Percentiles rank a stretch among this genome's conserved stretches.
Conservation (phyloP, 2,888 invertebrate genomes). For the Eledona agricola region DNA sequence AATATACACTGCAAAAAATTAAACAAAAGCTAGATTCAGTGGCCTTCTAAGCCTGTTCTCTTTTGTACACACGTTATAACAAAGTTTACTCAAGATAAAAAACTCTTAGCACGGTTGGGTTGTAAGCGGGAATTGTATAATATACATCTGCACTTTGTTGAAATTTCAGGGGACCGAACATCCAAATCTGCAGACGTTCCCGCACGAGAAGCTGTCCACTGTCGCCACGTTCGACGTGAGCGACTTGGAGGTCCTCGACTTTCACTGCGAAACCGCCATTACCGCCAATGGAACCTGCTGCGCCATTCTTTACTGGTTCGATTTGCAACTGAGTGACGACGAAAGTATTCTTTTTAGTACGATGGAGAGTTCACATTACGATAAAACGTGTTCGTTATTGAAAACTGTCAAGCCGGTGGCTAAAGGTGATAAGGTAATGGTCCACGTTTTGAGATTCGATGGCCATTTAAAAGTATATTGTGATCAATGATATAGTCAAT, state of each 20-base stretch:
- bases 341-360: slow-evolving; percentile 60
- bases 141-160: no score
- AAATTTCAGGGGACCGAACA: slow-evolving; percentile 64
- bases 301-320: slow-evolving; percentile 68
- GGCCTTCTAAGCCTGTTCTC: no score
- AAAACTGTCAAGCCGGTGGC: slow-evolving; percentile 56
- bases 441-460: slow-evolving; percentile 10
- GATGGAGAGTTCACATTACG: slow-evolving; percentile 61
- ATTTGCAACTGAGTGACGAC: slow-evolving; percentile 62
- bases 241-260: slow-evolving; percentile 4
- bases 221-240: slow-evolving; percentile 41
- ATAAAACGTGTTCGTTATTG: slow-evolving; percentile 64
- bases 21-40: no score
- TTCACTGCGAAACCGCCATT: slow-evolving; percentile 51
- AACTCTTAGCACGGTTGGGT: no score
- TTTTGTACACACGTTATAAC: no score
- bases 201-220: slow-evolving; percentile 61
- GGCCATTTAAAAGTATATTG: slow-evolving; percentile 33
- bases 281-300: slow-evolving; percentile 62
- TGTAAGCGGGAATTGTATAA: no score
- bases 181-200: slow-evolving; percentile 64
- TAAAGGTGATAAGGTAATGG: slow-evolving; percentile 52
- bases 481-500: no score
- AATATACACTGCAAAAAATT: no score
- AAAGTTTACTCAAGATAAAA: no score